Percentiles rank a stretch among this genome's conserved stretches.
Evolutionary conservation across 2,888 invertebrate genomes (phyloP).

Genomic region (Sesia bembeciformis): DNA sequence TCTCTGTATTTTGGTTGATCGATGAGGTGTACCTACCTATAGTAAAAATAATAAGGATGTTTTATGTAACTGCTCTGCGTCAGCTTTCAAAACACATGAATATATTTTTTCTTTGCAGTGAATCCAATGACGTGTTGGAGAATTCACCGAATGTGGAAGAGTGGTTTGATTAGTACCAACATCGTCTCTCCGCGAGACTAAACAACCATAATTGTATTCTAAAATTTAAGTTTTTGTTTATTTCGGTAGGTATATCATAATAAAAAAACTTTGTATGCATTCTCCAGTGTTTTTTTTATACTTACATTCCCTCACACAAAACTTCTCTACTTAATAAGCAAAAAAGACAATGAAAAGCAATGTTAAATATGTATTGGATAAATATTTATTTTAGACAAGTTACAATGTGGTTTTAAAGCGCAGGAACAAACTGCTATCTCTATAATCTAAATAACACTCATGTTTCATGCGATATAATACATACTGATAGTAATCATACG

Average conservation of each 20-base stretch:
- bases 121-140: slow-evolving; percentile 88
- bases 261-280: too few species aligned
- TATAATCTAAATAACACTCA: slow-evolving; percentile 49
- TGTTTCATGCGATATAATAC: background rate
- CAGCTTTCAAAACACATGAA: background rate
- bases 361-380: slow-evolving; percentile 53
- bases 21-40: background rate
- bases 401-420: slow-evolving; percentile 64
- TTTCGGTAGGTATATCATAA: too few species aligned
- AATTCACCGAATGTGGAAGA: slow-evolving; percentile 91
- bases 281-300: too few species aligned
- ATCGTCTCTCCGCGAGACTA: too few species aligned
- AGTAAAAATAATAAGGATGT: background rate
- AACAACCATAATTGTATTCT: too few species aligned
- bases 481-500: too few species aligned
- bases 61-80: too few species aligned
- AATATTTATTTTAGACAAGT: slow-evolving; percentile 65
- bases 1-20: background rate
- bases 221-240: too few species aligned
- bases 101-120: slow-evolving; percentile 72
- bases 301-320: too few species aligned
- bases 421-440: slow-evolving; percentile 42
- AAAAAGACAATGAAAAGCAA: slow-evolving; percentile 23
- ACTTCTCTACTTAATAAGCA: background rate
- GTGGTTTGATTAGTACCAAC: slow-evolving; percentile 71